These are phyloP conservation scores for Tetramorium alpestre DNA, from an alignment of 1,140 invertebrate genomes.

Conservation along the genomic window DNA sequence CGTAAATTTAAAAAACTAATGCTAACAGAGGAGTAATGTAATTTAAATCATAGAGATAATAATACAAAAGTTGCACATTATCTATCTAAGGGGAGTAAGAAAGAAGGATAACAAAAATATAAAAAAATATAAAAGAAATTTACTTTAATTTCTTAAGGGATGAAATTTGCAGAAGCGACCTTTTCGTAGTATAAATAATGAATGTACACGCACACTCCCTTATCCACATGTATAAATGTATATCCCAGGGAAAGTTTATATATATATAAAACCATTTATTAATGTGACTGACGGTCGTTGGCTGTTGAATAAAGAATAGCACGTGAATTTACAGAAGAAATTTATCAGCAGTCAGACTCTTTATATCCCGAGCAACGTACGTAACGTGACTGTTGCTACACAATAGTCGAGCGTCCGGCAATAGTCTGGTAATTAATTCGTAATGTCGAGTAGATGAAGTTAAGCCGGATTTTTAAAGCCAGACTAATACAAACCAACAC, in stretches of 20 bases:
- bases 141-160: not conserved
- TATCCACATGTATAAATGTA: no score
- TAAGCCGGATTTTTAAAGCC: slow-evolving; percentile 5
- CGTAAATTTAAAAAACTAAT: not conserved
- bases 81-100: not conserved
- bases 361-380: not conserved
- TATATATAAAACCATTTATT: slow-evolving; percentile 7
- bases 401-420: slow-evolving; percentile 1
- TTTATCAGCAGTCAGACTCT: slow-evolving; percentile 18
- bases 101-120: not conserved
- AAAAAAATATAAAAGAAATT: not conserved
- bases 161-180: not conserved
- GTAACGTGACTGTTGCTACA: slow-evolving; percentile 18
- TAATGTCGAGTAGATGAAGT: not conserved
- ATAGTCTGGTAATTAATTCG: slow-evolving; percentile 27
- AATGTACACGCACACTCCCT: not conserved
- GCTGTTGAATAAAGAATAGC: slow-evolving; percentile 13
- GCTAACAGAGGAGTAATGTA: not conserved
- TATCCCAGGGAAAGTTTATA: no score
- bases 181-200: slow-evolving; percentile 1
- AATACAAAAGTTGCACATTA: not conserved
- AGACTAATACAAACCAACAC: not conserved
- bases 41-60: not conserved
- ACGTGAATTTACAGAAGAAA: slow-evolving; percentile 9
- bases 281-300: slow-evolving; percentile 11